Evolutionary conservation across 1,140 invertebrate species (phyloP).

Genomic region (Aleiodes sp.): DNA sequence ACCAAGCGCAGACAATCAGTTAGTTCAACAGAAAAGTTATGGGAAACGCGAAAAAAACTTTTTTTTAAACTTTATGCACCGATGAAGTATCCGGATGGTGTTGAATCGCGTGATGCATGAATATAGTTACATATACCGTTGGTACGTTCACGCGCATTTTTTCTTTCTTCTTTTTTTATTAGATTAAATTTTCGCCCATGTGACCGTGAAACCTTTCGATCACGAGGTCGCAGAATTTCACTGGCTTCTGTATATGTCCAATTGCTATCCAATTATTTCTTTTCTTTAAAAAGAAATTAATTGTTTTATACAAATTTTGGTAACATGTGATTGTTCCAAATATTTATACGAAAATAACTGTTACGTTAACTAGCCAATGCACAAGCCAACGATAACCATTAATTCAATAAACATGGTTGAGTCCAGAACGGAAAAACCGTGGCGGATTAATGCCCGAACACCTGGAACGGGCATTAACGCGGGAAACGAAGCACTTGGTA

Average conservation of each 20-base stretch:
- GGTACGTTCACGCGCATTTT: conserved; percentile 30
- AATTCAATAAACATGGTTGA: too few relatives aligned
- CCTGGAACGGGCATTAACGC: conserved; percentile 27
- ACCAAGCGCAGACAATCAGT: too few relatives aligned
- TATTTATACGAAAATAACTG: too few relatives aligned
- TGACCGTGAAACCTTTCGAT: conserved; percentile 53
- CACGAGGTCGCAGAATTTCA: conserved; percentile 45
- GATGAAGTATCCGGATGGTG: conserved; percentile 20
- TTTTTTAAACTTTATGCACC: conserved; percentile 10
- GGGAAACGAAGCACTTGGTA: conserved; percentile 30
- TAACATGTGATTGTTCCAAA: too few relatives aligned
- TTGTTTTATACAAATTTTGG: neutral
- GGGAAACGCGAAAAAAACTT: neutral
- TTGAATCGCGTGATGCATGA: conserved; percentile 23
- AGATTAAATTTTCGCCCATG: conserved; percentile 41
- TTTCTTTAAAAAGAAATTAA: too few relatives aligned
- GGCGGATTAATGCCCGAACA: conserved; percentile 13
- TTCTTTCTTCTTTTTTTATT: conserved; percentile 44
- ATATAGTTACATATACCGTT: conserved; percentile 19
- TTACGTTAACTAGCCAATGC: too few relatives aligned
- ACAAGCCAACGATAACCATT: too few relatives aligned
- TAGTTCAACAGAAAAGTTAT: too few relatives aligned
- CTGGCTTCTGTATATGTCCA: conserved; percentile 51
- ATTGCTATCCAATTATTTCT: conserved; percentile 1
- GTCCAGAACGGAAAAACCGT: neutral